Percentiles rank a stretch among this genome's conserved stretches.
These are phyloP conservation scores for Lucinisca nassula DNA, from an alignment of 2,888 invertebrate genomes.

Conservation along the genomic window DNA sequence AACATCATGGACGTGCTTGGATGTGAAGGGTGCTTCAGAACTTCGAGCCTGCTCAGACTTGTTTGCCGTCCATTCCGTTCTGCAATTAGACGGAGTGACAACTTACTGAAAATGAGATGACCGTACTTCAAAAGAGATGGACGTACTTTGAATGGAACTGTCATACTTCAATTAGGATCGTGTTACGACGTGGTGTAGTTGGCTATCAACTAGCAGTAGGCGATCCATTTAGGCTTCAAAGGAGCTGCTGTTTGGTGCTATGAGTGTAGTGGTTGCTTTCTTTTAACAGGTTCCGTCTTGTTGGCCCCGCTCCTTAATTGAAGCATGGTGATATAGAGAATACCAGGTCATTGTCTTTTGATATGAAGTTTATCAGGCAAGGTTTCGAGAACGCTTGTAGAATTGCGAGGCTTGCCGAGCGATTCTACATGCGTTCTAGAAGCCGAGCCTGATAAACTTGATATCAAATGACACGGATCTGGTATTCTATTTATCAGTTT, in stretches of 20 bases:
- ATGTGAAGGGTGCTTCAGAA: neutral
- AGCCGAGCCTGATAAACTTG: no score
- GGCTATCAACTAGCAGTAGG: neutral
- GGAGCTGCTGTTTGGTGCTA: neutral
- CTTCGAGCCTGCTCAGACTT: neutral
- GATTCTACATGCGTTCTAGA: no score
- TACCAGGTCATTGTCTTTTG: no score
- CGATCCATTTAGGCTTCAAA: neutral
- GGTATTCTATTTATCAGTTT: no score
- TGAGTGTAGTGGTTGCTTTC: neutral
- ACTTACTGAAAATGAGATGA: neutral
- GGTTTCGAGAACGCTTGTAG: no score
- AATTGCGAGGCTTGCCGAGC: no score
- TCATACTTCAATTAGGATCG: no score
- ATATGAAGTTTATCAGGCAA: no score
- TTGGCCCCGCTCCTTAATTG: no score
- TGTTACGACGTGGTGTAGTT: neutral
- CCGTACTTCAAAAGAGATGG: neutral
- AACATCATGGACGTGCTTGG: slow-evolving; percentile 11
- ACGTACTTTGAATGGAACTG: no score
- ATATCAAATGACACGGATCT: no score
- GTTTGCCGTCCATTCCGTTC: neutral
- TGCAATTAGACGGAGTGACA: neutral
- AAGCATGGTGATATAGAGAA: neutral
- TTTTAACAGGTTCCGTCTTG: no score